Evolutionary conservation across 2,113 vertebrate genomes (phyloP).

Genomic region (Pristiophorus japonicus): DNA sequence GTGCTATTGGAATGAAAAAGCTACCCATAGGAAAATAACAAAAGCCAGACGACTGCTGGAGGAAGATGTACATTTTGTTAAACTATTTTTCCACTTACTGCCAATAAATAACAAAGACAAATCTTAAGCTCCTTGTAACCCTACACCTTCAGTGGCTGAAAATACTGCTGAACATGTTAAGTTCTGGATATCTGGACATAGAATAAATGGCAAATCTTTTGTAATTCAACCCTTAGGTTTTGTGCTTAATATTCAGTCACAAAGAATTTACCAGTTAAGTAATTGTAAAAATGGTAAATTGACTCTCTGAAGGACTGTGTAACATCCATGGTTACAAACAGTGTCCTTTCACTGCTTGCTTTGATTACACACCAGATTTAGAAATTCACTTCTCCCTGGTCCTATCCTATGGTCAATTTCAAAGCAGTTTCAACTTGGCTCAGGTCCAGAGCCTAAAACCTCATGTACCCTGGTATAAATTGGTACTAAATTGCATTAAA

Average conservation of each 20-base stretch:
- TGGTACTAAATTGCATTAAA: background rate
- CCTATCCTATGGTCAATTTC: background rate
- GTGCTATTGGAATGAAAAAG: background rate
- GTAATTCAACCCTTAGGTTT: background rate
- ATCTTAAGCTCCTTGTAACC: conserved; percentile 25
- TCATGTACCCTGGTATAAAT: background rate
- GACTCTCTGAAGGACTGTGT: background rate
- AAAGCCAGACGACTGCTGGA: background rate
- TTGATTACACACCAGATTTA: background rate
- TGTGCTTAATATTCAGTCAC: background rate
- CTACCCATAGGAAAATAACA: background rate
- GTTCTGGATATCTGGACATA: background rate
- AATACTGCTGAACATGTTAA: background rate
- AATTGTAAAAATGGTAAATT: conserved; percentile 3
- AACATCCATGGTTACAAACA: too few species aligned
- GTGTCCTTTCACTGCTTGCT: background rate
- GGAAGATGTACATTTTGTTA: background rate
- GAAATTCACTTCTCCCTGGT: background rate
- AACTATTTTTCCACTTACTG: background rate
- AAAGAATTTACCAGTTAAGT: background rate
- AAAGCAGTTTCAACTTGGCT: background rate
- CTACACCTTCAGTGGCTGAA: background rate
- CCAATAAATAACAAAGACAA: conserved; percentile 4
- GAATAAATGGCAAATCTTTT: conserved; percentile 10
- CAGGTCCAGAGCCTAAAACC: background rate